Percentiles rank a stretch among this genome's conserved stretches.
phyloP scores from a whole-genome alignment of 2,113 vertebrate genomes.

The Cololabis saira region DNA sequence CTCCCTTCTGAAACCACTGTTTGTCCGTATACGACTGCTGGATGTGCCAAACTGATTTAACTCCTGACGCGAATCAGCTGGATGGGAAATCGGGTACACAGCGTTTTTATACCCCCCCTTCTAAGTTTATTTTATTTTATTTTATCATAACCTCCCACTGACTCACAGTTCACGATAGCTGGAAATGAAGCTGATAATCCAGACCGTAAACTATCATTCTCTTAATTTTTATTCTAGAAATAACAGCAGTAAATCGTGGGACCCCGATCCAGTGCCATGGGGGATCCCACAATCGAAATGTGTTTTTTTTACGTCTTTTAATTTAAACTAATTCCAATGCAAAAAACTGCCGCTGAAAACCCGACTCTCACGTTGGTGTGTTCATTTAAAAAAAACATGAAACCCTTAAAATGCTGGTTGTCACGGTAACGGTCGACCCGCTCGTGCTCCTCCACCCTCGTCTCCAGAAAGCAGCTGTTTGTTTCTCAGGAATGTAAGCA shows the following conservation, averaged over 20 bases:
- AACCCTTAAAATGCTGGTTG: conserved; percentile 8
- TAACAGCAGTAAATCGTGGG: conserved; percentile 16
- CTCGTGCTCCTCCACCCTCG: conserved; percentile 30
- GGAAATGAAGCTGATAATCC: neutral
- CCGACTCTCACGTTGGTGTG: conserved; percentile 14
- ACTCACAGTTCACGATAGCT: neutral
- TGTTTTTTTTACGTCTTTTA: conserved; percentile 18
- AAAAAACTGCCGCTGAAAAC: conserved; percentile 56
- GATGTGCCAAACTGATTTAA: conserved; percentile 67
- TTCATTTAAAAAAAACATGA: conserved; percentile 32
- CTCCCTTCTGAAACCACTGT: conserved; percentile 27
- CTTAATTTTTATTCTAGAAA: conserved; percentile 9
- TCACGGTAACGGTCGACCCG: conserved; percentile 16
- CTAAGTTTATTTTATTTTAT: conserved; percentile 8
- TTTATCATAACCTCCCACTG: neutral
- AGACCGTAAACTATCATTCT: conserved; percentile 7
- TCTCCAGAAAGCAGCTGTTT: conserved; percentile 65
- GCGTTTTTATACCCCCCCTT: conserved; percentile 3
- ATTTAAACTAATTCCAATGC: conserved; percentile 25
- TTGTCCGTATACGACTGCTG: conserved; percentile 40
- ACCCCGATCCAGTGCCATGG: conserved; percentile 18
- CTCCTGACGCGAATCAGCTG: neutral
- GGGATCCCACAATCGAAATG: conserved; percentile 4
- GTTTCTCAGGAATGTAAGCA: conserved; percentile 78
- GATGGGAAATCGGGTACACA: neutral